Conservation (phyloP, 2,113 vertebrate species). For the Phalacrocorax brasilianus region DNA sequence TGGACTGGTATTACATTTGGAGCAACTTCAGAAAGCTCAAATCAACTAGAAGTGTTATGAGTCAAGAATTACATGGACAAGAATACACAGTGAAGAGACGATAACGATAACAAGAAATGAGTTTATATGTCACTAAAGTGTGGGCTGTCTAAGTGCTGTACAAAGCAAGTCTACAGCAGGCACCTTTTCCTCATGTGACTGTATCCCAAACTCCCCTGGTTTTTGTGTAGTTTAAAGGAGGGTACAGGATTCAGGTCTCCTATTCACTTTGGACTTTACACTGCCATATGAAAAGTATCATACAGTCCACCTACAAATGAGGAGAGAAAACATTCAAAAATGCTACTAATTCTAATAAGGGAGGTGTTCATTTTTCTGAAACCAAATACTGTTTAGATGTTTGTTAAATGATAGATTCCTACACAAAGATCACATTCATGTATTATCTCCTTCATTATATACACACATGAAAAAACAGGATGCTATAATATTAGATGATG, state of each 20-base stretch:
- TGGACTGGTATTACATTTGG: background rate
- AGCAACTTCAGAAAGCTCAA: conserved; percentile 2
- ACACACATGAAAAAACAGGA: background rate
- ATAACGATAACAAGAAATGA: background rate
- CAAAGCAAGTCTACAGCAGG: background rate
- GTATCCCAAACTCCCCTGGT: background rate
- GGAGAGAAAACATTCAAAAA: background rate
- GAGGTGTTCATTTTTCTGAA: background rate
- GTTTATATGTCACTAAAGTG: background rate
- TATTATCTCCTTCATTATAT: background rate
- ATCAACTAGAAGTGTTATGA: background rate
- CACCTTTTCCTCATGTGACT: background rate
- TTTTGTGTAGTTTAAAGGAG: background rate
- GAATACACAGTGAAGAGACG: background rate
- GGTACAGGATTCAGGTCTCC: background rate
- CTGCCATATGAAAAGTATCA: background rate
- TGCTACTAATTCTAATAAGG: background rate
- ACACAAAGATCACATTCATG: background rate
- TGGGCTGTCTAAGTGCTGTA: background rate
- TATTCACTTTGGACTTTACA: background rate
- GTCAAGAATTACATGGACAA: background rate
- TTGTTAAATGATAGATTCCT: background rate
- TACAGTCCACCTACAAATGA: background rate
- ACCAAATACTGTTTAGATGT: background rate
- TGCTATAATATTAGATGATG: background rate